These are phyloP conservation scores for Tanypteryx hageni DNA, from an alignment of 2,888 invertebrate species.

Conservation along the genomic window DNA sequence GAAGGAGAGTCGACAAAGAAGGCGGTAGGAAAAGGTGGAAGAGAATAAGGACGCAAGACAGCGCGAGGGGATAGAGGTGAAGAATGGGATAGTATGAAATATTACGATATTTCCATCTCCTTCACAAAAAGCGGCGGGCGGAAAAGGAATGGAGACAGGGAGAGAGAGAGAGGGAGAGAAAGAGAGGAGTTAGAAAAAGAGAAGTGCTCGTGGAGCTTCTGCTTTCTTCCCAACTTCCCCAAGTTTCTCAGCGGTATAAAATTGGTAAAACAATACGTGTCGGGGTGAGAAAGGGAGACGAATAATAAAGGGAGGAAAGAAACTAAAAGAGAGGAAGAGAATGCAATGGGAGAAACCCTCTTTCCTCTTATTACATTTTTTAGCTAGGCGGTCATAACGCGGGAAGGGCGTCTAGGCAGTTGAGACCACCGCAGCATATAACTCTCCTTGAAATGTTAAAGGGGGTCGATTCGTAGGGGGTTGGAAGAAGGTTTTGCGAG, in stretches of 20 bases:
- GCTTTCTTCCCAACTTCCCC: too few relatives aligned
- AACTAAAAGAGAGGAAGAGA: neutral
- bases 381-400: neutral
- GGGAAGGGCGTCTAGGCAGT: neutral
- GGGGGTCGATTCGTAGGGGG: constrained; percentile 7
- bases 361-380: neutral
- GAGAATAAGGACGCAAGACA: neutral
- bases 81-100: neutral
- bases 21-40: neutral
- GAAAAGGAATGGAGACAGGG: neutral
- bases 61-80: neutral
- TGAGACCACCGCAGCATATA: constrained; percentile 20
- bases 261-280: neutral
- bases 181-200: neutral
- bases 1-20: neutral
- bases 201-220: neutral
- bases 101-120: neutral
- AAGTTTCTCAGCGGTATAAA: neutral
- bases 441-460: neutral
- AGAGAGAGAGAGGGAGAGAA: neutral
- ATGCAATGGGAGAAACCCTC: neutral
- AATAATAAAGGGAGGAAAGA: neutral
- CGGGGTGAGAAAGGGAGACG: neutral
- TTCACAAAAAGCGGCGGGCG: neutral
- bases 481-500: constrained; percentile 7